phyloP scores from a whole-genome alignment of 2,113 vertebrate genomes.

The Zapus hudsonius region DNA sequence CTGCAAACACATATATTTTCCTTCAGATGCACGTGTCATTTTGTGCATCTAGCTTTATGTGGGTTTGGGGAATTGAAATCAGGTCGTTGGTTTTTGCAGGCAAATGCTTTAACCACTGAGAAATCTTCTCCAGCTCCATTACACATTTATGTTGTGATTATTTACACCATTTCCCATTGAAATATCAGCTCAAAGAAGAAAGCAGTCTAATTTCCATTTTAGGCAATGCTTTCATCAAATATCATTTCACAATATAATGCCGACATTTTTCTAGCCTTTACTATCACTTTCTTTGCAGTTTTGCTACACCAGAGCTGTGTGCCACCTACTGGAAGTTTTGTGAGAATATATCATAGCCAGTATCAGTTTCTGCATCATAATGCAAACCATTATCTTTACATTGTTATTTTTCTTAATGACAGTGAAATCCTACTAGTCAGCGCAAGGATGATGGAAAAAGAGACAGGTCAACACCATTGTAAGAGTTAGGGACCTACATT shows the following conservation, averaged over 20 bases:
- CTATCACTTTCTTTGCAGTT: neutral
- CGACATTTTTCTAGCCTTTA: neutral
- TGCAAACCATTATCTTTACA: neutral
- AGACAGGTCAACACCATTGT: neutral
- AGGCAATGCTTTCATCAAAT: neutral
- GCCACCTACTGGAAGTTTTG: neutral
- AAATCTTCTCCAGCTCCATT: no score
- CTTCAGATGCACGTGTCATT: no score
- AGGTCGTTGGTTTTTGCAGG: no score
- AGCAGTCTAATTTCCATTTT: neutral
- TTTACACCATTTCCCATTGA: neutral
- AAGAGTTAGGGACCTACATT: neutral
- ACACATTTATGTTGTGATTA: neutral
- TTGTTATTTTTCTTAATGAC: neutral
- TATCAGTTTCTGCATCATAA: slow-evolving; percentile 2
- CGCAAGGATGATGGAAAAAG: neutral
- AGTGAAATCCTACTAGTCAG: neutral
- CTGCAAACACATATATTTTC: no score
- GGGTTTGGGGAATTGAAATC: no score
- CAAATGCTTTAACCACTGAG: no score
- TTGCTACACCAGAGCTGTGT: neutral
- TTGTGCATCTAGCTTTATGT: no score
- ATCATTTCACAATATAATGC: neutral
- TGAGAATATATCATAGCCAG: neutral
- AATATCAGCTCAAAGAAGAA: neutral